These are phyloP conservation scores for Acrocephalus arundinaceus DNA, from an alignment of 2,113 vertebrate genomes.

Conservation along the genomic window DNA sequence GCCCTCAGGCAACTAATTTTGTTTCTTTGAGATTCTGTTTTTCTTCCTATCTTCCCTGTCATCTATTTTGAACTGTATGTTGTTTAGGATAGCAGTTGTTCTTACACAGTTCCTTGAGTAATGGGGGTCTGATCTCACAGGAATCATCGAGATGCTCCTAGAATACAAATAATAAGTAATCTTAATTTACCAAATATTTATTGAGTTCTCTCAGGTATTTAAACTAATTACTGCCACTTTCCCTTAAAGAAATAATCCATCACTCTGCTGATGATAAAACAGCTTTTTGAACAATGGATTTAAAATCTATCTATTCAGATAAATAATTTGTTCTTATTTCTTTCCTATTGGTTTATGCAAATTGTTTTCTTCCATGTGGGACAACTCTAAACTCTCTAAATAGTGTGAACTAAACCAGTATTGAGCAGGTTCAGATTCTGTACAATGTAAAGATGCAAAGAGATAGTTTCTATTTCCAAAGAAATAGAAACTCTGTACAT, in stretches of 20 bases:
- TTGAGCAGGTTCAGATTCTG: background rate
- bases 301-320: conserved; percentile 14
- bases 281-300: conserved; percentile 33
- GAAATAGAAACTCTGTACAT: background rate
- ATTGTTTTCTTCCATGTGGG: background rate
- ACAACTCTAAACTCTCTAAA: background rate
- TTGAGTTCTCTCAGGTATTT: conserved; percentile 55
- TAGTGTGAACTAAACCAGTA: background rate
- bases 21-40: background rate
- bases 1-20: background rate
- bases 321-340: conserved; percentile 43
- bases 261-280: conserved; percentile 35
- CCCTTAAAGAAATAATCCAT: conserved; percentile 42
- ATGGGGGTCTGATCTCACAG: background rate
- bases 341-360: background rate
- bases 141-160: background rate
- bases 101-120: background rate
- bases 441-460: background rate
- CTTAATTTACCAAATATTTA: conserved; percentile 48
- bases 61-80: background rate
- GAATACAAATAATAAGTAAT: conserved; percentile 31
- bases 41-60: background rate
- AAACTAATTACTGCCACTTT: conserved; percentile 46
- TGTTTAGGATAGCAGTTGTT: background rate
- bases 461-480: background rate